Evolutionary conservation across 2,888 invertebrate species (phyloP), one percentile per base, ranked within the genome.

Genomic region (Pristionchus japonicus): DNA sequence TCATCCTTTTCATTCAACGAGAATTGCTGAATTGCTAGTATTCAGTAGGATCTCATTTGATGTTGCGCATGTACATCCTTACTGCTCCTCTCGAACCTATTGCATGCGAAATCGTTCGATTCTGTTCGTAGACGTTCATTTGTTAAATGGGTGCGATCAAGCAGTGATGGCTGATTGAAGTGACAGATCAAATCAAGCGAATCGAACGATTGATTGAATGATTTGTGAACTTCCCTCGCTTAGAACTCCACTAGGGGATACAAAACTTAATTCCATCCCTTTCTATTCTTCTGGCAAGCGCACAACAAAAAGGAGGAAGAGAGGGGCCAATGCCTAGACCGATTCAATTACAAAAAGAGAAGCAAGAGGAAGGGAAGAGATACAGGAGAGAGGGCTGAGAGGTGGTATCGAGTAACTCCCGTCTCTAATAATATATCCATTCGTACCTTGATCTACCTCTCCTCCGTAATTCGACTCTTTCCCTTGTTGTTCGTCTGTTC

Each of bases 261-360:
- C 31, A 61, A 61, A 13, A 15, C 67, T 74, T 74, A 34, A n/a
- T 74, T 40, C 74, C 40, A 74, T 74, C 74, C 74, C n/a, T 7
- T 34, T 40, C 52, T 74, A n/a, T 70, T 74, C 43, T 40, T 74
- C 15, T 40, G 70, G 31, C 34, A 37, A 70, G 17, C 20, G 74
- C 17, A 74, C 31, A 74, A 67, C 23, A 74, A 40, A 40, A 43
- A 11, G 43, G 20, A 74, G 74, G 43, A 67, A 34, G 20, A 34
- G 34, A 34, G 67, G 67, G 34, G 34, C 31, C 67, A 34, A 61
- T 61, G 61, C 61, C 27, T 61, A 67, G 67, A 64, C 31, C 74
- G 74, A 74, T 74, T 74, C 74, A 74, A 74, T 74, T 74, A 74
- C 74, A 74, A 67, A 67, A 67, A 70, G 70, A 37, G 31, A 74